Percentiles rank a stretch among this genome's conserved stretches.
Conservation (phyloP, 2,113 vertebrate genomes). For the Cebidichthys violaceus region DNA sequence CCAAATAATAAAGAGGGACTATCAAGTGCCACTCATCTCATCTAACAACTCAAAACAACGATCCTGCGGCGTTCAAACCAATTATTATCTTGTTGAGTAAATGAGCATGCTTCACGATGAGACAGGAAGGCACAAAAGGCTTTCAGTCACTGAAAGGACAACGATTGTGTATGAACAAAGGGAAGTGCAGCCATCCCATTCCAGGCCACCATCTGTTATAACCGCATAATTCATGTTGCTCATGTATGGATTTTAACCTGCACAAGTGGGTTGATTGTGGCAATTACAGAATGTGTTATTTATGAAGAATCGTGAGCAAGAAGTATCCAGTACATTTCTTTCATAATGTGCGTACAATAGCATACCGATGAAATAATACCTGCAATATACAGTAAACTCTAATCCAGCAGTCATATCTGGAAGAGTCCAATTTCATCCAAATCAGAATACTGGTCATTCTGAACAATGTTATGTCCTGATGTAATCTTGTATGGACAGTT, state of each 20-base stretch:
- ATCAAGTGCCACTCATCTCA: slow-evolving; percentile 7
- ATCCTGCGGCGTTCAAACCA: neutral
- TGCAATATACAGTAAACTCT: neutral
- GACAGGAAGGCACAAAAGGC: slow-evolving; percentile 44
- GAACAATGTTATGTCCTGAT: neutral
- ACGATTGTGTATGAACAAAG: slow-evolving; percentile 60
- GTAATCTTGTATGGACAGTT: neutral
- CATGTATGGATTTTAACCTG: slow-evolving; percentile 47
- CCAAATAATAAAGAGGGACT: neutral
- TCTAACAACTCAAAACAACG: neutral
- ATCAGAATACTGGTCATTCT: too few relatives aligned
- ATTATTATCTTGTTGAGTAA: slow-evolving; percentile 37
- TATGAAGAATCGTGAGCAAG: neutral
- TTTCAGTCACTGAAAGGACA: slow-evolving; percentile 45
- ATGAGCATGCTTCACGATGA: slow-evolving; percentile 13
- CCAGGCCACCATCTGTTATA: slow-evolving; percentile 63
- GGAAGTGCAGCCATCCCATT: slow-evolving; percentile 7
- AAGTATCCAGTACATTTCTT: neutral
- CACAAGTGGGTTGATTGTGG: neutral
- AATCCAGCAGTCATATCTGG: neutral
- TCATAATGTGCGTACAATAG: neutral
- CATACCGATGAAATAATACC: neutral
- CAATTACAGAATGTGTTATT: neutral
- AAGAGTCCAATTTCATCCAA: neutral
- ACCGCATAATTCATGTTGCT: slow-evolving; percentile 27